phyloP scores from a whole-genome alignment of 2,797 vertebrate species.

The Alauda arvensis region DNA sequence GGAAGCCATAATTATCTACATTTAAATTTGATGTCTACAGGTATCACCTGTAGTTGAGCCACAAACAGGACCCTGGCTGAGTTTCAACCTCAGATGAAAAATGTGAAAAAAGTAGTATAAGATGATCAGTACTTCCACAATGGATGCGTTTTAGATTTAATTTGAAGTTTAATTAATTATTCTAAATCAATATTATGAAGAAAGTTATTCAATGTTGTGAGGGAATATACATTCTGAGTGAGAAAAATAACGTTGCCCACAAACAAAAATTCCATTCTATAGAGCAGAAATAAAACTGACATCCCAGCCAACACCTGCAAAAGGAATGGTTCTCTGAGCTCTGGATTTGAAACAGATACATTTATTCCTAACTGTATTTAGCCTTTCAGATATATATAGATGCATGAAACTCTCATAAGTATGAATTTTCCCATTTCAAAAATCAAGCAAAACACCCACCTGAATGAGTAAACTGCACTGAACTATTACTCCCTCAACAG shows the following conservation, averaged over 20 bases:
- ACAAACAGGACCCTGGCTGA: background rate
- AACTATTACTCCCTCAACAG: background rate
- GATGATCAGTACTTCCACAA: background rate
- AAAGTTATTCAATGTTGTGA: background rate
- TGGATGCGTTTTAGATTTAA: background rate
- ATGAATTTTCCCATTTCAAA: background rate
- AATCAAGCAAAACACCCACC: background rate
- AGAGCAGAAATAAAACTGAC: background rate
- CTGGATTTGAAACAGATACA: background rate
- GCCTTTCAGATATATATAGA: background rate
- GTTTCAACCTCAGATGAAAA: background rate
- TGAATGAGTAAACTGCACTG: background rate
- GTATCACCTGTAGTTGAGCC: background rate
- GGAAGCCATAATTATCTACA: background rate
- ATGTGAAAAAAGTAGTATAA: fast-evolving
- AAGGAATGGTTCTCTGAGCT: background rate
- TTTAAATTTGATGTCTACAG: background rate
- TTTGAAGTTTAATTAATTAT: background rate
- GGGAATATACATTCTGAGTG: background rate
- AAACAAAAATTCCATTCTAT: background rate
- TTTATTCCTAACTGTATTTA: background rate
- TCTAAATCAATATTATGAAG: background rate
- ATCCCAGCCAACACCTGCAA: background rate
- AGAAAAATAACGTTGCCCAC: background rate
- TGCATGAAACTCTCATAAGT: background rate